A percentile compares a stretch with the other conserved stretches of the same genome.
phyloP scores from a whole-genome alignment of 2,797 vertebrate species.

The Eidolon dupreanum region DNA sequence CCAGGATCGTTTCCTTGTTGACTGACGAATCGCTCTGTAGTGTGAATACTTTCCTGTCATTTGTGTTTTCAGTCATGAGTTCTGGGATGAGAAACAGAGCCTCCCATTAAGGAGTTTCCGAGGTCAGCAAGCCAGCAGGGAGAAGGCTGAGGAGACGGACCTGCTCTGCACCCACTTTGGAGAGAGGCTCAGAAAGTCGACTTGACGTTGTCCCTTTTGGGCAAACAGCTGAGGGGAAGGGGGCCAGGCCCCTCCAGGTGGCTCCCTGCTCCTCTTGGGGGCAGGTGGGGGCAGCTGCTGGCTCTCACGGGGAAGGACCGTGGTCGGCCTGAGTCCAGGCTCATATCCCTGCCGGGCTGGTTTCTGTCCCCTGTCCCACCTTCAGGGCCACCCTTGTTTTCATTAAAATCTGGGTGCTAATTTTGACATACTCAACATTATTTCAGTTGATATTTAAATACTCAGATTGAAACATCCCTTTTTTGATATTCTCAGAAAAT shows the following conservation, averaged over 20 bases:
- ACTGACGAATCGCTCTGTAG: not conserved
- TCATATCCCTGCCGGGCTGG: rapidly evolving
- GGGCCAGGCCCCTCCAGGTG: not conserved
- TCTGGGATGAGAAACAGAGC: not conserved
- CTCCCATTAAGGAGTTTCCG: not conserved
- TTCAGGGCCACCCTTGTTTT: not conserved
- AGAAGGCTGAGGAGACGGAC: not conserved
- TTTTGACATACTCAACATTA: not conserved
- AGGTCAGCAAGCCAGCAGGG: not conserved
- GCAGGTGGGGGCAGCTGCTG: rapidly evolving
- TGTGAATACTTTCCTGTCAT: not conserved
- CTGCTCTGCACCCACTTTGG: not conserved
- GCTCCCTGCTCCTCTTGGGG: not conserved
- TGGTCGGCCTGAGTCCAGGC: not conserved
- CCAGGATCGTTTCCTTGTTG: not conserved
- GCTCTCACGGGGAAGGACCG: not conserved
- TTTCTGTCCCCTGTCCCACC: no score
- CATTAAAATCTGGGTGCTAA: not conserved
- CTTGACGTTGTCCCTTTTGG: not conserved
- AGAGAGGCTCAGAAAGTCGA: not conserved
- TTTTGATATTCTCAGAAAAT: not conserved
- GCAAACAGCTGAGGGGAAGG: no score
- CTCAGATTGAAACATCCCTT: not conserved
- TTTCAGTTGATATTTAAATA: not conserved
- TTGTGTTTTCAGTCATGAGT: not conserved